Base-by-base conservation (phyloP, 2,888 invertebrate genomes). In the Metalampra italica region DNA sequence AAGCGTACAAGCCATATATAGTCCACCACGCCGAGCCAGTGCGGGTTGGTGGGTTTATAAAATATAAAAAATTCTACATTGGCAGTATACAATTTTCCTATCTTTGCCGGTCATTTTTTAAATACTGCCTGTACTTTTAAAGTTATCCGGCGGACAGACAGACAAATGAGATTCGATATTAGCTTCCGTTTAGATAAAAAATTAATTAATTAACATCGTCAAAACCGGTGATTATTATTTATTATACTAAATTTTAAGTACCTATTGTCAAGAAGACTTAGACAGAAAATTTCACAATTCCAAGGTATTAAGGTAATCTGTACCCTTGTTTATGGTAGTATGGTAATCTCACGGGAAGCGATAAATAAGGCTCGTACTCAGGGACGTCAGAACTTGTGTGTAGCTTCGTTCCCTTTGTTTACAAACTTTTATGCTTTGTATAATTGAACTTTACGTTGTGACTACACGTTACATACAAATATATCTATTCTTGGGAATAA, bases 261-360 rank as follows among this genome's bases (percentile, higher is more conserved):
- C 9, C 9, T 34, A 34, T 34, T 34, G 9, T 34, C 34, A 11
- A 15, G 42, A 29, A 42, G 13, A 12, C 30, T 42, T n/a, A n/a
- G n/a, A n/a, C 29, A 12, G 29, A 42, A 42, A 42, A 42, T 29
- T 29, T 42, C 12, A 36, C 12, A 12, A 29, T 22, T 44, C 36
- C 22, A 36, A 37, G 13, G 42, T 42, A 42, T 42, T 42, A 36
- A 48, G 38, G 44, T 48, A 48, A 48, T 48, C 48, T 48, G 48
- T 44, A 44, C 44, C 48, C 44, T 44, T 42, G 40, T 45, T 32
- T 39, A 29, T 48, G 56, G 60, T 59, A 60, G 60, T 66, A 69
- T 71, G 68, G 64, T 74, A 72, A 74, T 76, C 73, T 68, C 64
- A 60, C 60, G 65, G 71, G 71, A 74, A 71, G 62, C 72, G 57